Base-by-base conservation (phyloP, 1,140 invertebrate genomes). In the Drosophila tsacasi region DNA sequence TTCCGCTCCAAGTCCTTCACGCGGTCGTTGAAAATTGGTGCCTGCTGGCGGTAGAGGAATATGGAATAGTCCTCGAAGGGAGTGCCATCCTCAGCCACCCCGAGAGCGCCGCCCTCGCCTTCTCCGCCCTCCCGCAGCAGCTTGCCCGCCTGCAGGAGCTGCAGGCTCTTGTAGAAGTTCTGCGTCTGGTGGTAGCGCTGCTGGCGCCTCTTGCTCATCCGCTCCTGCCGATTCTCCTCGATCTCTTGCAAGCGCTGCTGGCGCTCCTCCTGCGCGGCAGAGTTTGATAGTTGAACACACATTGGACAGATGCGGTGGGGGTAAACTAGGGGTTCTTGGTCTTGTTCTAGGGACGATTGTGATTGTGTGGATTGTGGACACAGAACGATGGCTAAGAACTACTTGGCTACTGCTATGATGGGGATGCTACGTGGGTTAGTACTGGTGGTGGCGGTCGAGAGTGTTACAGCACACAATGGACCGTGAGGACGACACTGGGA, bases 1-100 rank as follows among this genome's bases (percentile, higher is more conserved):
- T 96, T 96, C 93, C 95, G 94, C 93, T 97, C 96, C 83, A 97
- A 93, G 82, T 96, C 94, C 95, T 96, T 96, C 55, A 97, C 95
- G 68, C 96, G 94, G 93, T 96, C 96, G 93, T 96, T 95, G 92
- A 97, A 97, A 92, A 96, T 94, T 2, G 95, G 95, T 5, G 96
- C 96, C 40, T 95, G 96, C 94, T 96, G 95, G 40, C 96, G 94
- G 92, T 96, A 97, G 40, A 96, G 93, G 93, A 95, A 96, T 83
- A 97, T 95, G 46, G 95, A 96, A 92, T 96, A 96, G 93, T 97
- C 96, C 92, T 96, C 96, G 85, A 96, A 96, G 35, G 95, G 94
- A 69, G 91, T 92, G 47, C 92, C 92, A 62, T 92, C 81, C 59
- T 87, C 84, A 30, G 84, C 84, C 49, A 89, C 65, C 13, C 83